phyloP scores from a whole-genome alignment of 2,888 invertebrate genomes.

The Eupelmus urozonus region DNA sequence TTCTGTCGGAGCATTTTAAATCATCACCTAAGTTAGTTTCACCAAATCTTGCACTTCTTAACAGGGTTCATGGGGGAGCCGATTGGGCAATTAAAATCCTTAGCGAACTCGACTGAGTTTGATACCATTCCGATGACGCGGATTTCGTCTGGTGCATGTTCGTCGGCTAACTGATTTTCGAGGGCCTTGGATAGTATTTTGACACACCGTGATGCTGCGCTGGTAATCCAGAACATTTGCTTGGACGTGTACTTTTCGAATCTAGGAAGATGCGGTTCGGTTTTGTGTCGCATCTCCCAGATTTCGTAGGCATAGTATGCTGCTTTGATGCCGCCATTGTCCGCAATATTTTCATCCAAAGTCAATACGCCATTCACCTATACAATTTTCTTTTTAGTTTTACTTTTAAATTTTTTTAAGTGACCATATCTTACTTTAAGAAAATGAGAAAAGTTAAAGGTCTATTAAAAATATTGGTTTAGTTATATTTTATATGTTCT shows the following conservation, averaged over 20 bases:
- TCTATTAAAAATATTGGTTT: too few relatives aligned
- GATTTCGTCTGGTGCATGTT: constrained; percentile 84
- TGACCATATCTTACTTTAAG: too few relatives aligned
- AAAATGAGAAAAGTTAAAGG: too few relatives aligned
- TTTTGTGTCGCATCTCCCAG: constrained; percentile 84
- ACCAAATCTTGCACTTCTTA: constrained; percentile 82
- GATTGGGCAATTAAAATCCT: constrained; percentile 81
- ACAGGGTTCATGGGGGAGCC: constrained; percentile 81
- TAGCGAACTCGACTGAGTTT: constrained; percentile 80
- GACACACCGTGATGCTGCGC: constrained; percentile 80
- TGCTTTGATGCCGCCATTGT: constrained; percentile 94
- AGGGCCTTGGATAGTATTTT: constrained; percentile 83
- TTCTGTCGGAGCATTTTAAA: too few relatives aligned
- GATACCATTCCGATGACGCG: constrained; percentile 81
- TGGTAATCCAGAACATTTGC: constrained; percentile 53
- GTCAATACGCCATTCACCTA: constrained; percentile 95
- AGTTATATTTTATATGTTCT: too few relatives aligned
- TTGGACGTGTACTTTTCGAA: constrained; percentile 82
- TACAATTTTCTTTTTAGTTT: too few relatives aligned
- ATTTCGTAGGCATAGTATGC: constrained; percentile 90
- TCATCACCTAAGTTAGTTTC: too few relatives aligned
- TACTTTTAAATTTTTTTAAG: too few relatives aligned
- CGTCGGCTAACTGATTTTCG: constrained; percentile 87
- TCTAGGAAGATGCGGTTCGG: constrained; percentile 85
- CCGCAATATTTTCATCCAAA: constrained; percentile 96